These are phyloP conservation scores for Grammomys dolichurus DNA, from an alignment of 2,113 vertebrate genomes.

Conservation along the genomic window DNA sequence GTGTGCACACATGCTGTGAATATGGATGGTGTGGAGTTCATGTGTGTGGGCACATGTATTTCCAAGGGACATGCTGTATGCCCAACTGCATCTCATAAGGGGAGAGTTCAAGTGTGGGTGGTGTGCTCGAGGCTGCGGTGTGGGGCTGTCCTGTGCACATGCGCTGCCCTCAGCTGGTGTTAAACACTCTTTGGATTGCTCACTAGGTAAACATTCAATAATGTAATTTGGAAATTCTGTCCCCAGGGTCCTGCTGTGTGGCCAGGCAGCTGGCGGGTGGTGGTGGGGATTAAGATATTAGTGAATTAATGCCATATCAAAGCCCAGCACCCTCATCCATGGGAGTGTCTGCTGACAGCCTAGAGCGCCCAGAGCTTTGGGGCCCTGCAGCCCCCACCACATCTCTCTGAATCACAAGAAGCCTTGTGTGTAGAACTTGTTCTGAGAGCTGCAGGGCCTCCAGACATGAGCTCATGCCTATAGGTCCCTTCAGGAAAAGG, in stretches of 20 bases:
- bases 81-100: background rate
- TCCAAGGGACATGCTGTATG: background rate
- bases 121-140: background rate
- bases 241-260: constrained; percentile 85
- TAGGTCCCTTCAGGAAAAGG: constrained; percentile 63
- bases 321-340: constrained; percentile 79
- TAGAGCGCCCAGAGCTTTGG: constrained; percentile 42
- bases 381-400: background rate
- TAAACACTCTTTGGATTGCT: constrained; percentile 88
- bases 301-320: constrained; percentile 86
- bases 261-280: constrained; percentile 82
- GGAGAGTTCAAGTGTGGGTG: constrained; percentile 77
- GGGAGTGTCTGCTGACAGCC: constrained; percentile 83
- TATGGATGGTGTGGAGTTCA: background rate
- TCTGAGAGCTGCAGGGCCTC: constrained; percentile 2
- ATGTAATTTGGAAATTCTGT: constrained; percentile 89
- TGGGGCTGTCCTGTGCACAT: constrained; percentile 30
- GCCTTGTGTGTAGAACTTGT: constrained; percentile 73
- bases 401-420: constrained; percentile 74
- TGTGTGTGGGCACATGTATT: background rate
- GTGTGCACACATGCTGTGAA: too few species aligned
- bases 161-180: constrained; percentile 78
- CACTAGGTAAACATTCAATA: constrained; percentile 90
- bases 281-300: constrained; percentile 89
- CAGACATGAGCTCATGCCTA: constrained; percentile 83